A percentile compares a stretch with the other conserved stretches of the same genome.
phyloP scores from a whole-genome alignment of 1,140 invertebrate species.

The Ceratosolen solmsi region DNA sequence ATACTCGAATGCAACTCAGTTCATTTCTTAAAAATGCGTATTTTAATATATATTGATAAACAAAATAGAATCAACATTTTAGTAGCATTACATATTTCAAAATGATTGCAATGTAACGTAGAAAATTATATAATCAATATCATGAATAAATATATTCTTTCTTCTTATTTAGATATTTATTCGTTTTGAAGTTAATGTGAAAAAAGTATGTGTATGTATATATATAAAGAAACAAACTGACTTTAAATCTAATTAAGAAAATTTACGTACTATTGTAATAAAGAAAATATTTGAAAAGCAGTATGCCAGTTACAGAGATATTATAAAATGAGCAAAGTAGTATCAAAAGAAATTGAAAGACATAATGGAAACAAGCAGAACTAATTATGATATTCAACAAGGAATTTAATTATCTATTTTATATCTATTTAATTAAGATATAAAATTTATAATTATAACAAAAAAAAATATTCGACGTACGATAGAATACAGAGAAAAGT shows the following conservation, averaged over 20 bases:
- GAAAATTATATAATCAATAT: too few relatives aligned
- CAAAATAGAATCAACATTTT: too few relatives aligned
- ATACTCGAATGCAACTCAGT: too few relatives aligned
- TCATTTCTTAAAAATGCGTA: too few relatives aligned
- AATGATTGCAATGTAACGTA: too few relatives aligned
- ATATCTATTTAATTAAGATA: slow-evolving; percentile 13
- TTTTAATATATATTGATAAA: too few relatives aligned
- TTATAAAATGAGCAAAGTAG: not conserved
- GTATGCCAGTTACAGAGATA: not conserved
- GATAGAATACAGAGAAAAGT: too few relatives aligned
- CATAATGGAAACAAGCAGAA: not conserved
- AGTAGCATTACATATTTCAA: too few relatives aligned
- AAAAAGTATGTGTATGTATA: not conserved
- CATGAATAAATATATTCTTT: too few relatives aligned
- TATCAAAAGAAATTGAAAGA: not conserved
- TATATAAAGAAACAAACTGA: not conserved
- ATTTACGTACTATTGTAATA: not conserved
- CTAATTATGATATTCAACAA: slow-evolving; percentile 30
- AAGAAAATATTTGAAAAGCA: not conserved
- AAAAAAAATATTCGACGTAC: not conserved
- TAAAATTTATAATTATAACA: not conserved
- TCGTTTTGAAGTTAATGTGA: too few relatives aligned
- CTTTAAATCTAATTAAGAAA: not conserved
- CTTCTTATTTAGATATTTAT: too few relatives aligned
- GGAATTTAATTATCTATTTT: too few relatives aligned